Conservation (phyloP, 2,888 invertebrate species). For the Gastrophysa polygoni region DNA sequence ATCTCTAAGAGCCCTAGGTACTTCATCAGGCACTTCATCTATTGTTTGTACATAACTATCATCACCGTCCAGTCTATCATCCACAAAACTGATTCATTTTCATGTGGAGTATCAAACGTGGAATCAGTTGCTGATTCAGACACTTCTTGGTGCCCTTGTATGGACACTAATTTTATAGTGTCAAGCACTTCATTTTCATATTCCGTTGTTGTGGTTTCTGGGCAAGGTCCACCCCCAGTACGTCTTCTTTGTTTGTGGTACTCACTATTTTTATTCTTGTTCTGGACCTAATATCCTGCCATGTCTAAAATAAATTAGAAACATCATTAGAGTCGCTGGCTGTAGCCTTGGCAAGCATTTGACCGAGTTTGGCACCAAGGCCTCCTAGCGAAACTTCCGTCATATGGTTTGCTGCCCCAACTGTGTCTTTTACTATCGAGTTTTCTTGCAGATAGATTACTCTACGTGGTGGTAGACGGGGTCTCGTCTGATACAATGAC, state of each 20-base stretch:
- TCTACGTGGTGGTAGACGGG: no score
- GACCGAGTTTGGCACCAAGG: no score
- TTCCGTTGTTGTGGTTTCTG: background rate
- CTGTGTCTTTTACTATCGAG: no score
- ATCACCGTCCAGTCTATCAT: background rate
- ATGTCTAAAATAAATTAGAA: background rate
- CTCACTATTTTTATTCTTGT: background rate
- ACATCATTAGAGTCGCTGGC: no score
- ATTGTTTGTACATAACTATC: background rate
- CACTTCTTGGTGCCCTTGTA: background rate
- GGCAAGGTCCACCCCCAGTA: background rate
- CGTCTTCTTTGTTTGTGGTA: background rate
- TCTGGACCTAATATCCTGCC: background rate
- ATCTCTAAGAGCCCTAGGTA: background rate
- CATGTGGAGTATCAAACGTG: background rate
- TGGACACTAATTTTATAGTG: background rate
- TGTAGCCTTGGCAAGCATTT: no score
- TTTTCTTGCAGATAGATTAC: no score
- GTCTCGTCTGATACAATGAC: no score
- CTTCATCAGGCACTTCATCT: background rate
- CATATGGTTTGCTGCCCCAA: no score
- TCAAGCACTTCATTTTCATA: background rate
- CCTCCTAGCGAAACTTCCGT: no score
- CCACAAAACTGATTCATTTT: background rate
- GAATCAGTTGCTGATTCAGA: slow-evolving; percentile 1